phyloP scores from a whole-genome alignment of 2,888 invertebrate species.

The Idaea straminata region DNA sequence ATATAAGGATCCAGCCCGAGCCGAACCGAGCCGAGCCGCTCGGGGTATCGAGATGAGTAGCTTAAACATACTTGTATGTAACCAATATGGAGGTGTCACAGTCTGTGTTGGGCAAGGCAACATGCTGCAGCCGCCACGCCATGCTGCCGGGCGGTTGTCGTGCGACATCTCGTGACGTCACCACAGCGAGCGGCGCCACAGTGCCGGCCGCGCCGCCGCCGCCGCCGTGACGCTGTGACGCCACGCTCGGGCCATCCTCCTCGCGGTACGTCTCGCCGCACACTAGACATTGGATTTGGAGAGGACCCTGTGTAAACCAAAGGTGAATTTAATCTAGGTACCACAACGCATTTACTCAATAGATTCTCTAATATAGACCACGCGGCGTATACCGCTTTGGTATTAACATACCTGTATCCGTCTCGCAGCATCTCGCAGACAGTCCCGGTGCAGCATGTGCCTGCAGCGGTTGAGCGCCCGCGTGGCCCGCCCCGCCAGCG shows the following conservation, averaged over 20 bases:
- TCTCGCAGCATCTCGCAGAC: constrained; percentile 84
- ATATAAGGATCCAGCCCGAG: background rate
- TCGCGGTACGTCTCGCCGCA: constrained; percentile 91
- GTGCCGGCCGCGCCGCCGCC: constrained; percentile 73
- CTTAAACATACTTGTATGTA: constrained; percentile 58
- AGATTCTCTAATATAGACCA: background rate
- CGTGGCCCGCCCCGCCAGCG: constrained; percentile 77
- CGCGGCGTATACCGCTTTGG: background rate
- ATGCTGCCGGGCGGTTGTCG: constrained; percentile 84
- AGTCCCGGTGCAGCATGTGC: constrained; percentile 90
- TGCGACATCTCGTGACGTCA: constrained; percentile 53
- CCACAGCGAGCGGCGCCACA: constrained; percentile 75
- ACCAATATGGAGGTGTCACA: constrained; percentile 89
- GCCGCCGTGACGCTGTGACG: constrained; percentile 31
- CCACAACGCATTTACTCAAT: too few species aligned
- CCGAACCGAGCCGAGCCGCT: too few species aligned
- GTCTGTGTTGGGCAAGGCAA: constrained; percentile 69
- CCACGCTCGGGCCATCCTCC: constrained; percentile 79
- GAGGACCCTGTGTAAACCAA: constrained; percentile 7
- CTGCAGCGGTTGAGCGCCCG: constrained; percentile 86
- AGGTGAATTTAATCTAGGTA: too few species aligned
- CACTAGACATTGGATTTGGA: constrained; percentile 86
- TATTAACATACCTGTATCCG: constrained; percentile 8
- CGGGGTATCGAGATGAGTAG: too few species aligned
- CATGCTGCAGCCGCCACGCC: constrained; percentile 87